Evolutionary conservation across 2,888 invertebrate species (phyloP).

Genomic region (Drosophila subsilvestris): DNA sequence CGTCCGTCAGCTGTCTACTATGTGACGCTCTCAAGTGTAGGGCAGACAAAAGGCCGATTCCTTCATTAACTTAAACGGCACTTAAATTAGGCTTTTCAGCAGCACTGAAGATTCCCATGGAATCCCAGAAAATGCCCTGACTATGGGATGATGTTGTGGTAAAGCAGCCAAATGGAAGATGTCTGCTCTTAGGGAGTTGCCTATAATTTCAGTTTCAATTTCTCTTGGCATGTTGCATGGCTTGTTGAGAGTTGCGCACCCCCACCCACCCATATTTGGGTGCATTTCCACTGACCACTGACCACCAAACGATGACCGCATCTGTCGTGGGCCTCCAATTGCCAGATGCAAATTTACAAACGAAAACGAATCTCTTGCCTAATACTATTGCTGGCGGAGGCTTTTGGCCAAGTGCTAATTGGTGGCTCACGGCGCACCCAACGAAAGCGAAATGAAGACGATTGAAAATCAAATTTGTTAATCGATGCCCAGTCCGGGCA

Average conservation of each 20-base stretch:
- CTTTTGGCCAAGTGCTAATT: constrained; percentile 54
- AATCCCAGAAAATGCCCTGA: neutral
- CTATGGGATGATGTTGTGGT: neutral
- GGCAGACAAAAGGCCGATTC: neutral
- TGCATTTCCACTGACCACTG: neutral
- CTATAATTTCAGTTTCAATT: no score
- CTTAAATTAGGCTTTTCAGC: constrained; percentile 26
- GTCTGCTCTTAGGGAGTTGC: no score
- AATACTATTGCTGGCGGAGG: constrained; percentile 29
- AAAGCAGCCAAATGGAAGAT: no score
- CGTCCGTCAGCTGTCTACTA: constrained; percentile 16
- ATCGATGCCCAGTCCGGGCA: constrained; percentile 32
- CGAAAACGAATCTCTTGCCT: constrained; percentile 4
- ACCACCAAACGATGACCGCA: neutral
- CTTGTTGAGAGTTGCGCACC: neutral
- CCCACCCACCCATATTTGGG: neutral
- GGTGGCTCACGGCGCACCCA: constrained; percentile 43
- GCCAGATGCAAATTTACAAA: neutral
- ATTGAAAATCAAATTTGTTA: constrained; percentile 16
- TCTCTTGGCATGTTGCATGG: no score
- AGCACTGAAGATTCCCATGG: constrained; percentile 14
- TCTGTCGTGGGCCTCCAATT: neutral
- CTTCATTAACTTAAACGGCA: constrained; percentile 39
- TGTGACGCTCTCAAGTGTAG: neutral
- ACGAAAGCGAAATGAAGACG: constrained; percentile 60